Percentiles rank a stretch among this genome's conserved stretches.
Conservation (phyloP, 1,140 invertebrate genomes). For the Popillia japonica region DNA sequence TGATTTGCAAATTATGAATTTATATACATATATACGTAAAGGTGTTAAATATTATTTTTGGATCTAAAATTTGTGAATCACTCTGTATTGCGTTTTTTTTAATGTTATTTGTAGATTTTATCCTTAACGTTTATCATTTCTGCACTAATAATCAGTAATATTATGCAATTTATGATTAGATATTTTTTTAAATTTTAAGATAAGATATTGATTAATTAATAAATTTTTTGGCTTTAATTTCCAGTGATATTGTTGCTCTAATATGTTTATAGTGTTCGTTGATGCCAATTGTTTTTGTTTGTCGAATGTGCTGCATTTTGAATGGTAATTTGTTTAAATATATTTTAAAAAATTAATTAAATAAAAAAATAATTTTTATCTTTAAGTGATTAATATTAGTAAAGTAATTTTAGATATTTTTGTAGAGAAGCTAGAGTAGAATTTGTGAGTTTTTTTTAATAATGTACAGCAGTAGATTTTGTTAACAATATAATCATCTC, state of each 20-base stretch:
- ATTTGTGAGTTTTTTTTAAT: neutral
- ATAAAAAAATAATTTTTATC: neutral
- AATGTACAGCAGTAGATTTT: neutral
- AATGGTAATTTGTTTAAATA: neutral
- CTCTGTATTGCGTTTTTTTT: no score
- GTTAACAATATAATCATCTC: neutral
- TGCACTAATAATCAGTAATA: no score
- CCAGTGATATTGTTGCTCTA: neutral
- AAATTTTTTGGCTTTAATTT: slow-evolving; percentile 31
- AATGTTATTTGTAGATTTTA: no score
- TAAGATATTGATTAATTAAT: no score
- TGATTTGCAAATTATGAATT: no score
- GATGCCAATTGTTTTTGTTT: slow-evolving; percentile 41
- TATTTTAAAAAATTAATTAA: no score
- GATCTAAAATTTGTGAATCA: no score
- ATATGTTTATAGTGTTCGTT: slow-evolving; percentile 40
- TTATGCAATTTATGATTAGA: no score
- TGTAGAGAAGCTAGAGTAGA: slow-evolving; percentile 30
- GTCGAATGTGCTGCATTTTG: neutral
- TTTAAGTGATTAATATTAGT: slow-evolving; percentile 16
- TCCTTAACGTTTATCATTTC: no score
- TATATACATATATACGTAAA: no score
- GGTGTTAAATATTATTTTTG: no score
- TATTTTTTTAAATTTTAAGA: no score
- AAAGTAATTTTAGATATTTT: slow-evolving; percentile 31